Evolutionary conservation across 2,113 vertebrate species (phyloP).

Genomic region (Silurus meridionalis): DNA sequence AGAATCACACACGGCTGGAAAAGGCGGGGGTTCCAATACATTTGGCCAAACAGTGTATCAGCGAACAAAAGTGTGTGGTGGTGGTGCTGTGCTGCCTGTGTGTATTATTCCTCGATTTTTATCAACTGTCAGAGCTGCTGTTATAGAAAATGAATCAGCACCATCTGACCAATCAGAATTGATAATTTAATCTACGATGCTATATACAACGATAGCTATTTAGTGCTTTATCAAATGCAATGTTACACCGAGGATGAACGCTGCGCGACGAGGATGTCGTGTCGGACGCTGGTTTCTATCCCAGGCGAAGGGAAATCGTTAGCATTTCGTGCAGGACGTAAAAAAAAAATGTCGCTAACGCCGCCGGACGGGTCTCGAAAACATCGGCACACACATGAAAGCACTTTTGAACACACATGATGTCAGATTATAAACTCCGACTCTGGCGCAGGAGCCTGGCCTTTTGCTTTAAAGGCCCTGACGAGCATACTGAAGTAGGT

Average conservation of each 20-base stretch:
- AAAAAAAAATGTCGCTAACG: conserved; percentile 37
- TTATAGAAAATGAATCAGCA: background rate
- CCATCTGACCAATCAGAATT: background rate
- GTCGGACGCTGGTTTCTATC: no score
- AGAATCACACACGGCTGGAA: no score
- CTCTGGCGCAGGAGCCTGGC: conserved; percentile 60
- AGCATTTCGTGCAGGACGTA: conserved; percentile 29
- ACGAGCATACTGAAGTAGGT: conserved; percentile 56
- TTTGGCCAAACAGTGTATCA: no score
- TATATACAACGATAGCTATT: background rate
- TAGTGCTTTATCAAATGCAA: background rate
- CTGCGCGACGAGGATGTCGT: background rate
- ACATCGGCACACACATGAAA: conserved; percentile 65
- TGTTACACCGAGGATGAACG: background rate
- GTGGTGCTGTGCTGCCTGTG: no score
- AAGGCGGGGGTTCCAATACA: no score
- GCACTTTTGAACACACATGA: conserved; percentile 61
- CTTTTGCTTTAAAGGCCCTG: conserved; percentile 55
- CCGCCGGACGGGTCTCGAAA: conserved; percentile 44
- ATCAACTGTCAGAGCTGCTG: background rate
- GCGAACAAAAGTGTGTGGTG: no score
- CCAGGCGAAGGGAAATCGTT: conserved; percentile 23
- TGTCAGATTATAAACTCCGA: conserved; percentile 64
- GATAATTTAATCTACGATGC: background rate
- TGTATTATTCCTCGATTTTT: no score